Evolutionary conservation across 2,888 invertebrate genomes (phyloP), one percentile per base, ranked within the genome.

Genomic region (Ethmia dodecea): DNA sequence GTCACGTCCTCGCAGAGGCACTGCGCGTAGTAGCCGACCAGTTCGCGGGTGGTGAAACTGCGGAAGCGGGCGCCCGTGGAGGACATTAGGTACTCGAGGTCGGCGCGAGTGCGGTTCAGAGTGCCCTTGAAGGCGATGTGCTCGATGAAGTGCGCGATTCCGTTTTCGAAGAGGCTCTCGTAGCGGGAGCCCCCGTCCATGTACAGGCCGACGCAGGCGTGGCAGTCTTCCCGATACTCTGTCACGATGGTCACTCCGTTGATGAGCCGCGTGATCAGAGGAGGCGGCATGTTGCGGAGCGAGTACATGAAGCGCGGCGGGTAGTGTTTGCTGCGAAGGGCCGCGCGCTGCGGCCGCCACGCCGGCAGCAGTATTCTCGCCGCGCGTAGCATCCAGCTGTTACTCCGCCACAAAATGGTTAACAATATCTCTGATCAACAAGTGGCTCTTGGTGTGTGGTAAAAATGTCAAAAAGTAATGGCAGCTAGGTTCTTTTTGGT

Each of bases 31-130:
- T 96, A 99, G 0, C 94, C 96, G 8, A 96, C 95, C 77, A 98
- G 96, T 76, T 99, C 99, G 36, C 99, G 89, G 27, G 96, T 96
- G 2, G 98, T 99, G 74, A 96, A 96, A 4, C 98, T 98, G 76
- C 97, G 97, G 53, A 99, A 88, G 61, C 96, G 97, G 2, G 98
- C 98, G 9, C 99, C 99, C 86, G 97, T 92, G 60, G 94, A 93
- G 66, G 96, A 95, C 48, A 99, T 96, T 81, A 97, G 95, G 27
- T 95, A 80, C 72, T 98, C 96, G 28, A 99, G 80, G 45, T 92
- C 91, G 12, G 91, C 91, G 78, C 95, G 97, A 1, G 93, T 91
- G 37, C 97, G 88, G 57, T 93, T 92, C 6, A 89, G 86, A 5
- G 98, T 98, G 6, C 62, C 57, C 47, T 71, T 75, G 42, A 71